phyloP scores from a whole-genome alignment of 2,888 invertebrate species.

The Gymnoscelis rufifasciata region DNA sequence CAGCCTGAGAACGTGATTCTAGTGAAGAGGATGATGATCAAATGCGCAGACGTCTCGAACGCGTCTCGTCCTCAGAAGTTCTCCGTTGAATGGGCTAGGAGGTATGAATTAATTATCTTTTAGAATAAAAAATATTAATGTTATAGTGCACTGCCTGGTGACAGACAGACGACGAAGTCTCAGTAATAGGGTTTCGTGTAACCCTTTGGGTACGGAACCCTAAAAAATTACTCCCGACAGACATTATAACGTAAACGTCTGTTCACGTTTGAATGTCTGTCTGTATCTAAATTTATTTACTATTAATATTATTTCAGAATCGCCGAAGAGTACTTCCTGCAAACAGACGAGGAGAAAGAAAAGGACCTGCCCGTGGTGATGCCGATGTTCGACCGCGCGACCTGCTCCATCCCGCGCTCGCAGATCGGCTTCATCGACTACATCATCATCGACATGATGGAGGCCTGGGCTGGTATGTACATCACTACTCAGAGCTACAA shows the following conservation, averaged over 20 bases:
- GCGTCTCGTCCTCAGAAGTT: conserved; percentile 91
- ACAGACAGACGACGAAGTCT: too few relatives aligned
- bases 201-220: too few relatives aligned
- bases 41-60: conserved; percentile 98
- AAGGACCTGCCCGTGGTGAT: conserved; percentile 95
- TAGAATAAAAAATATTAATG: too few relatives aligned
- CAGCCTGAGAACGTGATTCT: conserved; percentile 90
- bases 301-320: conserved; percentile 80
- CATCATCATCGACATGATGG: conserved; percentile 98
- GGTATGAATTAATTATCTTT: conserved; percentile 40
- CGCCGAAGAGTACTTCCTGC: conserved; percentile 97
- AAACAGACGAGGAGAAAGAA: conserved; percentile 97
- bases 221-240: too few relatives aligned
- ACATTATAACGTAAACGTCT: too few relatives aligned
- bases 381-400: conserved; percentile 97
- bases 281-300: not conserved
- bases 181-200: too few relatives aligned
- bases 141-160: too few relatives aligned
- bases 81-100: conserved; percentile 94
- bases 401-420: conserved; percentile 97
- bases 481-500: too few relatives aligned
- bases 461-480: conserved; percentile 93
- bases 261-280: too few relatives aligned
- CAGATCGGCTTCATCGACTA: conserved; percentile 98
- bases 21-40: conserved; percentile 97